Percentiles rank a stretch among this genome's conserved stretches.
These are phyloP conservation scores for Toxotes jaculatrix DNA, from an alignment of 2,113 vertebrate genomes.

Conservation along the genomic window DNA sequence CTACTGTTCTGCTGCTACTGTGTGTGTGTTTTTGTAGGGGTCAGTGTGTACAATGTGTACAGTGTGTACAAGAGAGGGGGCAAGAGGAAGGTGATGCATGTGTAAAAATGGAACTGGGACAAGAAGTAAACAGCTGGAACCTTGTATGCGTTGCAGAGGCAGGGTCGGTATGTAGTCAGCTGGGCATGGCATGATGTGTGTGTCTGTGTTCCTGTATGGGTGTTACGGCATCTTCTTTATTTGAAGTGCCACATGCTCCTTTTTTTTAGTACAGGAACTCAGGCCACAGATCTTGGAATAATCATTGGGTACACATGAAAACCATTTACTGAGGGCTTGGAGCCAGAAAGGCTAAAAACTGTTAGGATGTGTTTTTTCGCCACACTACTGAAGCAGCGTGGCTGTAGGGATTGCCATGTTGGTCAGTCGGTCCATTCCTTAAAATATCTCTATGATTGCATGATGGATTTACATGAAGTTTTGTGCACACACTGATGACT, in stretches of 20 bases:
- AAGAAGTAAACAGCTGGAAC: conserved; percentile 35
- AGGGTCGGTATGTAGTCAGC: conserved; percentile 16
- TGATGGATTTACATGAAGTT: too few species aligned
- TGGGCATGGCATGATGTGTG: not conserved
- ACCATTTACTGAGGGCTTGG: not conserved
- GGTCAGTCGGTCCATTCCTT: not conserved
- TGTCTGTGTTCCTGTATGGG: not conserved
- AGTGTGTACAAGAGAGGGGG: conserved; percentile 4
- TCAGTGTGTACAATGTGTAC: conserved; percentile 10
- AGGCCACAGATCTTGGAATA: not conserved
- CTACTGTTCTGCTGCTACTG: conserved; percentile 3
- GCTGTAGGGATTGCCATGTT: not conserved
- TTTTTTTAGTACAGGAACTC: not conserved
- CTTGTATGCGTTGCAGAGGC: conserved; percentile 16
- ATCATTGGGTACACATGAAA: not conserved
- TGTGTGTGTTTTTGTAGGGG: conserved; percentile 20
- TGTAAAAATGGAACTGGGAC: conserved; percentile 49
- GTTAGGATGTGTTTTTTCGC: too few species aligned
- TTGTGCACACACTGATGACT: too few species aligned
- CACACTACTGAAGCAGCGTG: not conserved
- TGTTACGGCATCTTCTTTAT: not conserved
- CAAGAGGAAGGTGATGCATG: conserved; percentile 33
- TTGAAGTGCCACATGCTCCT: not conserved
- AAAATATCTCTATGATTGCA: too few species aligned
- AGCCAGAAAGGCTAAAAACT: not conserved